Base-by-base conservation (phyloP, 2,797 vertebrate genomes). In the Pseudopleuronectes americanus region DNA sequence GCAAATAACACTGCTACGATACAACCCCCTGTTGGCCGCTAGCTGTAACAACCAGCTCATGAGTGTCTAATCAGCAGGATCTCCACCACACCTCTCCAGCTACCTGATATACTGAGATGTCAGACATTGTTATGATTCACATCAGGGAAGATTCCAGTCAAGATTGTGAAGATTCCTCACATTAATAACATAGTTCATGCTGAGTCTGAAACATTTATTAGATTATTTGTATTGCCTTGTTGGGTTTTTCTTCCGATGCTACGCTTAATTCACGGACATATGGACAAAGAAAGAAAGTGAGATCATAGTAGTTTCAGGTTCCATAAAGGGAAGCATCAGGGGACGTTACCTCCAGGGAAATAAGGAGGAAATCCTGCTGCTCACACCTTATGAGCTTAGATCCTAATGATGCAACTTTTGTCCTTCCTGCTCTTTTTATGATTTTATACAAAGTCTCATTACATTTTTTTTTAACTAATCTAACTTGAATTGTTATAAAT, bases 81-180 rank as follows among this genome's bases (percentile, higher is more conserved):
- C 67, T 64, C 22, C 12, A 13, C 51, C 68, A 68, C 49, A 57
- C 45, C 41, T 49, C 14, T 24, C 31, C 10, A 21, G 10, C 21
- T 33, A 33, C 36, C 36, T 38, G 33, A 16, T 43, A 53, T 10
- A 19, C 38, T 28, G 19, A 59, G 28, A 64, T n/a, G 36, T 14
- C 22, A 28, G 8, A 17, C 31, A 49, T 33, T 71, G 31, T 75
- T 67, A 10, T 4, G 3, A 64, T 13, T 4, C 36, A 28, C 61
- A 21, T 33, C 48, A 52, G 68, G 13, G 21, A n/a, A 13, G 36
- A 65, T 58, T 33, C 49, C 47, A 17, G 38, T 51, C 58, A 1
- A 43, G 41, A 16, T 8, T 17, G 16, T 21, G 9, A 43, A 36
- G 49, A 70, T 63, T 61, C 1, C 3, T 19, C 4, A 13, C 36